Conservation (phyloP, 2,797 vertebrate species). For the Tolypeutes matacus region DNA sequence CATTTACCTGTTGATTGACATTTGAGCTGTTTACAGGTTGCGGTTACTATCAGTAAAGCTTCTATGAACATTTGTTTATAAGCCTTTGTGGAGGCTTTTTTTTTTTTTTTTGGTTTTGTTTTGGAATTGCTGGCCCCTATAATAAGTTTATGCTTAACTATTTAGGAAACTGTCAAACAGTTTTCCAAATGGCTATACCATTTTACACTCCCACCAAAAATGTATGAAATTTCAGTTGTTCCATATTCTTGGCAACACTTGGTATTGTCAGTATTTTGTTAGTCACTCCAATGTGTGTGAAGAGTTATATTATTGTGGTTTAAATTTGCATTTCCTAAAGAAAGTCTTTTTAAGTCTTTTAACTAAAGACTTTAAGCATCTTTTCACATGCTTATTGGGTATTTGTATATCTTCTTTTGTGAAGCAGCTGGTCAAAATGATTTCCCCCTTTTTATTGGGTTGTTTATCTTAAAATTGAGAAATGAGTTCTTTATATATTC, state of each 20-base stretch:
- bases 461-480: constrained; percentile 9
- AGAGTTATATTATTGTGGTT: neutral
- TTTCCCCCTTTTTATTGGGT: neutral
- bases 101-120: constrained; percentile 8
- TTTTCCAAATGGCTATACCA: constrained; percentile 6
- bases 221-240: neutral
- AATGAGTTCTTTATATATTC: neutral
- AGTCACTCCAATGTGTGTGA: neutral
- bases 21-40: neutral
- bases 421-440: neutral
- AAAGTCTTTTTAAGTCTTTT: too few species aligned
- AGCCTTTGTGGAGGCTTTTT: neutral
- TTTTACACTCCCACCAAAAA: neutral
- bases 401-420: neutral
- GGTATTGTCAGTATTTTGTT: constrained; percentile 24
- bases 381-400: neutral
- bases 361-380: neutral
- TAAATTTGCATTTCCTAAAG: constrained; percentile 45
- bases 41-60: neutral
- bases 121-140: neutral
- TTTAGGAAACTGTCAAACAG: neutral
- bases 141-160: neutral
- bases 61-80: neutral
- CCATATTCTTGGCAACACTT: neutral
- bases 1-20: neutral